Evolutionary conservation across 2,113 vertebrate genomes (phyloP).

Genomic region (Odocoileus hemionus): DNA sequence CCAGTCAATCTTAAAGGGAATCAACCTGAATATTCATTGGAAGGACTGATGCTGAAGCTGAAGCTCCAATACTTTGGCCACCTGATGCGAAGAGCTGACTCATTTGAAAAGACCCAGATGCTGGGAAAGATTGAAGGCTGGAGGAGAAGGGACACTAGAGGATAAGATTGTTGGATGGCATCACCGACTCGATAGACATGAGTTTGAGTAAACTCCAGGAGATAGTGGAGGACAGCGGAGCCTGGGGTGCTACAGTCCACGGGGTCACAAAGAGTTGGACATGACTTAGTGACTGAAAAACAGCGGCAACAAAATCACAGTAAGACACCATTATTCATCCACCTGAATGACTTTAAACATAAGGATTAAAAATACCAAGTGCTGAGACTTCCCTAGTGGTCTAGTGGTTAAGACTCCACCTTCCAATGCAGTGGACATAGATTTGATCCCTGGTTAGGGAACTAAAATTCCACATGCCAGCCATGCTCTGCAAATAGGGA

Average conservation of each 20-base stretch:
- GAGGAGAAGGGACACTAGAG: neutral
- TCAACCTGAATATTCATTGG: neutral
- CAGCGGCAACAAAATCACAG: neutral
- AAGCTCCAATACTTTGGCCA: neutral
- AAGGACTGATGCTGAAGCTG: neutral
- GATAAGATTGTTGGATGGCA: neutral
- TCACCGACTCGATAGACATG: neutral
- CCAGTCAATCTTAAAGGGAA: neutral
- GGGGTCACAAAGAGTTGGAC: neutral
- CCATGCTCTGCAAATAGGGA: neutral
- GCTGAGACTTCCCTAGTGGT: neutral
- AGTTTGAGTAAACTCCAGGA: neutral
- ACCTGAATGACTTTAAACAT: neutral
- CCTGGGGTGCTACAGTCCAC: neutral
- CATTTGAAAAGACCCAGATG: neutral
- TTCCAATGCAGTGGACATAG: neutral
- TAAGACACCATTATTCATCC: neutral
- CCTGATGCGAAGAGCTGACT: neutral
- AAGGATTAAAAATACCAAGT: neutral
- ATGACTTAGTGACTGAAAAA: neutral
- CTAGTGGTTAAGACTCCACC: neutral
- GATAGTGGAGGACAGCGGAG: neutral
- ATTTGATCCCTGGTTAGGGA: neutral
- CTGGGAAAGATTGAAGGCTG: neutral
- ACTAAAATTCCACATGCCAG: neutral